Evolutionary conservation across 2,888 invertebrate genomes (phyloP), one percentile per base, ranked within the genome.

Genomic region (Gerris lacustris): DNA sequence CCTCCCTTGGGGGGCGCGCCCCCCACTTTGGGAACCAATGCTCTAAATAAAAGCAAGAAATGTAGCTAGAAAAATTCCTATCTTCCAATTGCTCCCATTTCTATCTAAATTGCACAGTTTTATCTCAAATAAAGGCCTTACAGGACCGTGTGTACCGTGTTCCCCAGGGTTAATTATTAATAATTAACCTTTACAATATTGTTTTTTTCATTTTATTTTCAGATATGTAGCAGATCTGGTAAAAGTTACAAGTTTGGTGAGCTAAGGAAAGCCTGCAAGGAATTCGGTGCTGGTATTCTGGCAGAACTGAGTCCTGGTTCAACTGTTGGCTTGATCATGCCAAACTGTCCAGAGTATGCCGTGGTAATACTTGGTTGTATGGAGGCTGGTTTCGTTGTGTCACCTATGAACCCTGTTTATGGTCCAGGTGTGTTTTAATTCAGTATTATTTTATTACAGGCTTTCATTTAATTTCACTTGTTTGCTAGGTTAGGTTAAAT

Each of bases 221-320:
- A 88, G 88, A 88, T 88, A 77, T 89, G 89, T 78, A 87, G 86
- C n/a, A 80, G 83, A 45, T 84, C 87, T 55, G 88, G 87, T 5
- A 82, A 87, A 62, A 84, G 84, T 6, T 88, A 88, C 81, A 86
- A 85, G 63, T 89, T 84, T 77, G 85, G 83, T 6, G 84, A 86
- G 83, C 82, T 86, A 77, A 81, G 84, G 69, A 80, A 84, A 81
- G 80, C 87, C 80, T 81, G 86, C 67, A 71, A 72, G 15, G 70
- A 72, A 63, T 73, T 75, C 31, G 74, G 72, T 2, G 71, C 73
- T 6, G 86, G 87, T 47, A 82, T 87, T 78, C 70, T 73, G 62
- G 66, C 86, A 72, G 83, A 84, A 6, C 79, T 89, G 74, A 79
- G 83, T 74, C 84, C 84, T 0, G 86, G 88, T 4, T 88, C 89